These are phyloP conservation scores for Podiceps cristatus DNA, from an alignment of 2,113 vertebrate genomes.

Conservation along the genomic window DNA sequence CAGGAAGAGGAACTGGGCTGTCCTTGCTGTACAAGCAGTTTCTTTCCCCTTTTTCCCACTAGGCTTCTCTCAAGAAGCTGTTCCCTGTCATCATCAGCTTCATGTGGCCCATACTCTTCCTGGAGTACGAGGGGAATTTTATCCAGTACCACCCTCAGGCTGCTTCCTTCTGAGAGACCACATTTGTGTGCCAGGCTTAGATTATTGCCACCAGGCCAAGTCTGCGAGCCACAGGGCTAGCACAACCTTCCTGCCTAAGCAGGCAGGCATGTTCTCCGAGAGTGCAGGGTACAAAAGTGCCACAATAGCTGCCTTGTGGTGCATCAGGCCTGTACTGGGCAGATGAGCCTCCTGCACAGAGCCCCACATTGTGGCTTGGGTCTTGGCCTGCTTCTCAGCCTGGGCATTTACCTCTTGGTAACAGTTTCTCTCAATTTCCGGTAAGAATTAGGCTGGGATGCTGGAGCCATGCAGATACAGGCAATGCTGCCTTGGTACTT, in stretches of 20 bases:
- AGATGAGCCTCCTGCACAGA: too few relatives aligned
- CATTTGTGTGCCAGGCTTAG: not conserved
- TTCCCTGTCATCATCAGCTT: not conserved
- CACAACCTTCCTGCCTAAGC: not conserved
- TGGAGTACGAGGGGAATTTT: not conserved
- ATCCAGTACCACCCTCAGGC: not conserved
- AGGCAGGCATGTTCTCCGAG: too few relatives aligned
- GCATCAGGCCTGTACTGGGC: not conserved
- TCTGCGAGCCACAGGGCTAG: not conserved
- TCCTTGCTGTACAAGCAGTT: not conserved
- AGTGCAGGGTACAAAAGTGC: not conserved
- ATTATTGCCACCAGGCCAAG: not conserved
- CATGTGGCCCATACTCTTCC: not conserved
- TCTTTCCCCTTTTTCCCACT: not conserved
- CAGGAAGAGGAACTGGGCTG: not conserved
- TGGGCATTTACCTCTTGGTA: not conserved
- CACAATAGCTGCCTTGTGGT: not conserved
- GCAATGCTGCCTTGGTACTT: not conserved
- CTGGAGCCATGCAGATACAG: not conserved
- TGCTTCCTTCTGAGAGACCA: not conserved
- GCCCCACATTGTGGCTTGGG: too few relatives aligned
- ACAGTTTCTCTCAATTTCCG: not conserved
- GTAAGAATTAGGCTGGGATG: not conserved
- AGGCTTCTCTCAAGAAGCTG: not conserved
- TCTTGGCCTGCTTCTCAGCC: not conserved